phyloP scores from a whole-genome alignment of 2,113 vertebrate species.

The Rhinichthys klamathensis region DNA sequence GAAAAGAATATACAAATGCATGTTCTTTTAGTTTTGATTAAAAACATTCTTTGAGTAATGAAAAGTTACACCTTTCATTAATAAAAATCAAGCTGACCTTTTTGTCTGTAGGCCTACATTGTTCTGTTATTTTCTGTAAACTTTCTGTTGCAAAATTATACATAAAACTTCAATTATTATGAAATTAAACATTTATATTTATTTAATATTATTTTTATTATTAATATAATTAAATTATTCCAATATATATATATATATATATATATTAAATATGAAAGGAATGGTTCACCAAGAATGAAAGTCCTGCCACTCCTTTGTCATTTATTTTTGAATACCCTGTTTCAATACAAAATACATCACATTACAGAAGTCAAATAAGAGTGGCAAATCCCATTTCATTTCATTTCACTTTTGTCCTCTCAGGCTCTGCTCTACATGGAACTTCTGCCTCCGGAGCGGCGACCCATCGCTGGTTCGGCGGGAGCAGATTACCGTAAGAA shows the following conservation, averaged over 20 bases:
- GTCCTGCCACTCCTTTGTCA: background rate
- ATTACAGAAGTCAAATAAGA: background rate
- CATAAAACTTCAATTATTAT: background rate
- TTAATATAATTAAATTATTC: too few species aligned
- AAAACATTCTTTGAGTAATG: background rate
- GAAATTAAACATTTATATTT: too few species aligned
- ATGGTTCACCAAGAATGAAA: background rate
- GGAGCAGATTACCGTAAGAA: constrained; percentile 96
- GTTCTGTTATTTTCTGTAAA: background rate
- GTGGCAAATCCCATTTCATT: background rate
- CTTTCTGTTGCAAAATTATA: background rate
- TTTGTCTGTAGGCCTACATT: background rate
- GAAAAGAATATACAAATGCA: background rate
- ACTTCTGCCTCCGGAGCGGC: constrained; percentile 92
- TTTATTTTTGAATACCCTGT: background rate
- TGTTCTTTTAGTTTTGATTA: background rate
- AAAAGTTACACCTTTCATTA: too few species aligned
- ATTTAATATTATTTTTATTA: too few species aligned
- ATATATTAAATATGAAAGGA: background rate
- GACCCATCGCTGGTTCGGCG: constrained; percentile 88
- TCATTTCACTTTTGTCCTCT: background rate
- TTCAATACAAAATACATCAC: background rate
- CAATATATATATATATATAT: too few species aligned
- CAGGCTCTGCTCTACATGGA: constrained; percentile 95
- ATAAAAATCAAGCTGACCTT: too few species aligned